Conservation (phyloP, 35 echinoderm and acorn worm genomes). For the Anneissia japonica region DNA sequence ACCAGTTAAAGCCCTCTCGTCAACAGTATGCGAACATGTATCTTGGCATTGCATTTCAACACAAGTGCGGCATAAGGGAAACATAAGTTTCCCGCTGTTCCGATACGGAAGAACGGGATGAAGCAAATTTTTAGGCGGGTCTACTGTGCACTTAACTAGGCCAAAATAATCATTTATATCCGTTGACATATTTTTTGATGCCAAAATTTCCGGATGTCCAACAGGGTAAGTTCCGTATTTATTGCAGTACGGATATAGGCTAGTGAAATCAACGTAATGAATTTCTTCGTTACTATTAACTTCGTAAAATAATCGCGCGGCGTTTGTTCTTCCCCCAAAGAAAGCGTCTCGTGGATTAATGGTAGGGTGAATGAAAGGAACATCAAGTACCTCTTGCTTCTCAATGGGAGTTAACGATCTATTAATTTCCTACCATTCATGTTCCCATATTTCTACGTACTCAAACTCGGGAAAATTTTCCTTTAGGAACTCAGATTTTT, state of each 20-base stretch:
- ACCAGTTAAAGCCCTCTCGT: neutral
- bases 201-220: constrained; percentile 22
- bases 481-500: neutral
- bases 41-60: neutral
- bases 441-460: constrained; percentile 11
- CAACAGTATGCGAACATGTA: neutral
- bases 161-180: no score
- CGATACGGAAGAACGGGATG: constrained; percentile 3
- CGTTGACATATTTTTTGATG: no score
- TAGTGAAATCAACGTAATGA: constrained; percentile 7
- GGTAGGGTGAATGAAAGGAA: neutral
- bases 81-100: constrained; percentile 5
- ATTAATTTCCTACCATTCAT: neutral
- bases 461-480: constrained; percentile 10
- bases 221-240: constrained; percentile 20
- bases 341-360: constrained; percentile 18
- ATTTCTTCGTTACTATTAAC: constrained; percentile 5
- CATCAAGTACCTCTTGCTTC: neutral
- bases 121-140: neutral
- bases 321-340: constrained; percentile 29
- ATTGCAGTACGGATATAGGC: constrained; percentile 25
- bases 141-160: constrained; percentile 2
- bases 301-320: constrained; percentile 3
- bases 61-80: constrained; percentile 18
- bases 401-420: neutral